Conservation (phyloP, 2,797 vertebrate genomes). For the Oryzias sinensis region DNA sequence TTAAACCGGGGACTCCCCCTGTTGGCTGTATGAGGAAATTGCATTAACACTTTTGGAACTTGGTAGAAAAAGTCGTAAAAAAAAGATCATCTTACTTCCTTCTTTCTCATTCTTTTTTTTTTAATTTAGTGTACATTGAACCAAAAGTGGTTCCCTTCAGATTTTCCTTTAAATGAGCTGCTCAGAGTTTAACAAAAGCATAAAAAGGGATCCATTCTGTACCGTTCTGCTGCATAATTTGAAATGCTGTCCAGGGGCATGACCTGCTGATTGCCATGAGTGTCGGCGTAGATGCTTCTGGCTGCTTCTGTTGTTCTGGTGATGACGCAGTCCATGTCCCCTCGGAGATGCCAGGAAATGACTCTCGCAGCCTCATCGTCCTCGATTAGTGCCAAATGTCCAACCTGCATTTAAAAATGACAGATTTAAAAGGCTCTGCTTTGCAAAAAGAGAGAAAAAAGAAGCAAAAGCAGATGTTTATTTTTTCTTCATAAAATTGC, state of each 20-base stretch:
- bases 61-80: no score
- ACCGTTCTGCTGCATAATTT: constrained; percentile 80
- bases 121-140: no score
- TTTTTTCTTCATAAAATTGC: background rate
- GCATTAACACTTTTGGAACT: no score
- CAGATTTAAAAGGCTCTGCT: background rate
- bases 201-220: background rate
- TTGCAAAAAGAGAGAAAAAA: background rate
- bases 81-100: no score
- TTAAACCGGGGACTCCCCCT: no score
- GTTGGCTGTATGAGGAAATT: no score
- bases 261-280: constrained; percentile 85
- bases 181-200: no score
- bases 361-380: constrained; percentile 84
- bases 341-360: constrained; percentile 89
- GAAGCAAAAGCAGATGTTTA: background rate
- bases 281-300: constrained; percentile 77
- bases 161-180: no score
- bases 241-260: constrained; percentile 85
- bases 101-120: no score
- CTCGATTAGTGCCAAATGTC: constrained; percentile 84
- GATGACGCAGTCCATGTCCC: constrained; percentile 92
- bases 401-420: constrained; percentile 75
- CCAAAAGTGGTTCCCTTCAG: no score
- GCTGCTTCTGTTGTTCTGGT: constrained; percentile 84